Evolutionary conservation across 2,113 vertebrate species (phyloP), one percentile per base, ranked within the genome.

Genomic region (Ptychochromis oligacanthus): DNA sequence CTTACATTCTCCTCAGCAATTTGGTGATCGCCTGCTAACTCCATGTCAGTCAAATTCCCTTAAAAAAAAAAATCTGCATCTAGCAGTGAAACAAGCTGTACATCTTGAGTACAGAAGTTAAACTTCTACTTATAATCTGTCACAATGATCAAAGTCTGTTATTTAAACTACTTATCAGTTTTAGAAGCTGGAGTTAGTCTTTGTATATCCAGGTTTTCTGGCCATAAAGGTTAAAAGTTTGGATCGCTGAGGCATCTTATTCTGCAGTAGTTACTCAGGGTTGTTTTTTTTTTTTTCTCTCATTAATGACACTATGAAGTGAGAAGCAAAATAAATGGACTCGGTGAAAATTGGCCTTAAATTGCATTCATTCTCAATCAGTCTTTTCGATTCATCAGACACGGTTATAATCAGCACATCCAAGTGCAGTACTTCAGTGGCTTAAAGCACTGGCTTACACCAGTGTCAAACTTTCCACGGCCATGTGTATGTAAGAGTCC

Each of bases 1-100:
- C 62, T 54, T 4, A 17, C 17, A 3, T 15, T 75, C 72, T 85
- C 65, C 28, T 62, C 38, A 34, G 80, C 57, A 81, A 67, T 90
- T 55, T 84, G 70, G 70, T 18, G 12, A 81, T 89, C 72, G 65
- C 72, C 58, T 70, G 78, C 79, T 46, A 56, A 38, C 67, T 79
- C 14, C 28, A 3, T 36, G 57, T 70, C 87, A 91, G 55, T 86
- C 79, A 85, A 54, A 72, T 7, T 26, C 60, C 17, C 24, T 7
- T 10, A 15, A 38, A 75, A 58, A 79, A 31, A 79, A 31, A 72
- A 5, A 77, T 86, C 28, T 61, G 14, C 43, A 79, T 59, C 5
- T 17, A 60, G 17, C 22, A 17, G 36, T 60, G 75, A 60, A 83
- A 64, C 17, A 49, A 31, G 46, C 24, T 28, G 31, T 43, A 7